phyloP scores from a whole-genome alignment of 1,140 invertebrate species.

The Saccostrea glomerata region DNA sequence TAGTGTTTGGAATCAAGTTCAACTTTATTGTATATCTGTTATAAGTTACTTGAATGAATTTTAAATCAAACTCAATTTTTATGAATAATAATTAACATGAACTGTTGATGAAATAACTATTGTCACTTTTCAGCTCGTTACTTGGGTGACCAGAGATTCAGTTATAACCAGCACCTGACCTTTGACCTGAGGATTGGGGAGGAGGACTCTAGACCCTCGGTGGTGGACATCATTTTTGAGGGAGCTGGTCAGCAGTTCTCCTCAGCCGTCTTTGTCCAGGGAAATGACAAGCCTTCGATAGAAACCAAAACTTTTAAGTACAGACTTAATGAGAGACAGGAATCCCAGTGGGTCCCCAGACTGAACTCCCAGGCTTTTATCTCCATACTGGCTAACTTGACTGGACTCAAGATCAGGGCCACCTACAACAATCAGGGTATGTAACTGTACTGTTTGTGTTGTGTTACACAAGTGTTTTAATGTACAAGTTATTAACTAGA shows the following conservation, averaged over 20 bases:
- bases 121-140: conserved; percentile 84
- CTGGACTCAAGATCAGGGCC: conserved; percentile 94
- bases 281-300: conserved; percentile 89
- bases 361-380: conserved; percentile 93
- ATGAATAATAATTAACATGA: too few relatives aligned
- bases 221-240: conserved; percentile 93
- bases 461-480: too few relatives aligned
- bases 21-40: too few relatives aligned
- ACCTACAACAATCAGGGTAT: conserved; percentile 89
- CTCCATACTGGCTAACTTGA: conserved; percentile 94
- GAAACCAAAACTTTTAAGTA: conserved; percentile 81
- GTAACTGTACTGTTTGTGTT: conserved; percentile 1
- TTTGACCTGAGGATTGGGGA: conserved; percentile 92
- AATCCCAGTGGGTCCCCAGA: conserved; percentile 95
- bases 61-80: too few relatives aligned
- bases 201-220: conserved; percentile 83
- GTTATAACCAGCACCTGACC: conserved; percentile 95
- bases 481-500: too few relatives aligned
- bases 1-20: too few relatives aligned
- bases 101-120: background rate
- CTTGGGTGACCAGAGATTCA: conserved; percentile 94
- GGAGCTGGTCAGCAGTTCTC: conserved; percentile 86
- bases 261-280: conserved; percentile 94
- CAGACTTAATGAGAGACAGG: conserved; percentile 91
- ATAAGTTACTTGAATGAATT: too few relatives aligned